Evolutionary conservation across 2,113 vertebrate genomes (phyloP).

Genomic region (Heterochromis multidens): DNA sequence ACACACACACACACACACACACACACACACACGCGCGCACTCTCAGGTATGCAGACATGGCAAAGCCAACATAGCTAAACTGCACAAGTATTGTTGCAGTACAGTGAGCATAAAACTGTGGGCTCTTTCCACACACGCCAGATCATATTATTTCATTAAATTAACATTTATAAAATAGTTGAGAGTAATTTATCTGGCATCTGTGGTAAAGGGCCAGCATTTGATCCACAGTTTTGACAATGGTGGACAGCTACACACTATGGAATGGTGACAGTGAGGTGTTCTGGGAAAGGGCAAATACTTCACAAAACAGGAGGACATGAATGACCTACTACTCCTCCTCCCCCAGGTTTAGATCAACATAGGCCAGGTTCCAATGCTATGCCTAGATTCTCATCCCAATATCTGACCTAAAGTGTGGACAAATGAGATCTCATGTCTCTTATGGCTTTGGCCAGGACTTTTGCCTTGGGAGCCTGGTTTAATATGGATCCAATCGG

Average conservation of each 20-base stretch:
- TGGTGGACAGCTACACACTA: conserved; percentile 52
- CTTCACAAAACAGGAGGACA: conserved; percentile 40
- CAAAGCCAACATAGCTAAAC: conserved; percentile 79
- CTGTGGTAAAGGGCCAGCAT: conserved; percentile 32
- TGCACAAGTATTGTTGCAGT: conserved; percentile 71
- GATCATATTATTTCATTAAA: conserved; percentile 17
- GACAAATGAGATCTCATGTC: conserved; percentile 12
- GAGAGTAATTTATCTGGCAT: conserved; percentile 30
- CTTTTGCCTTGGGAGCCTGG: background rate
- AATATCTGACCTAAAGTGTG: conserved; percentile 28
- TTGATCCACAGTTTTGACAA: conserved; percentile 34
- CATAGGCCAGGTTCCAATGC: conserved; percentile 11
- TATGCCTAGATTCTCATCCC: conserved; percentile 3
- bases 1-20: background rate
- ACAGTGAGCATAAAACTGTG: conserved; percentile 31
- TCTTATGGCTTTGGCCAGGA: background rate
- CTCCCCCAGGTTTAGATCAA: conserved; percentile 42
- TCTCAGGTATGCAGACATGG: conserved; percentile 58
- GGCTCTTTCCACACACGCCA: conserved; percentile 42
- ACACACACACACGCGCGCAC: background rate
- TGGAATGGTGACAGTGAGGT: conserved; percentile 65
- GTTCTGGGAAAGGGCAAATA: conserved; percentile 32
- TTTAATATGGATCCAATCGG: background rate
- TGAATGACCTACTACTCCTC: conserved; percentile 58
- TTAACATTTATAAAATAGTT: background rate